Percentiles rank a stretch among this genome's conserved stretches.
These are phyloP conservation scores for Tridacna gigas DNA, from an alignment of 2,888 invertebrate species.

Conservation along the genomic window DNA sequence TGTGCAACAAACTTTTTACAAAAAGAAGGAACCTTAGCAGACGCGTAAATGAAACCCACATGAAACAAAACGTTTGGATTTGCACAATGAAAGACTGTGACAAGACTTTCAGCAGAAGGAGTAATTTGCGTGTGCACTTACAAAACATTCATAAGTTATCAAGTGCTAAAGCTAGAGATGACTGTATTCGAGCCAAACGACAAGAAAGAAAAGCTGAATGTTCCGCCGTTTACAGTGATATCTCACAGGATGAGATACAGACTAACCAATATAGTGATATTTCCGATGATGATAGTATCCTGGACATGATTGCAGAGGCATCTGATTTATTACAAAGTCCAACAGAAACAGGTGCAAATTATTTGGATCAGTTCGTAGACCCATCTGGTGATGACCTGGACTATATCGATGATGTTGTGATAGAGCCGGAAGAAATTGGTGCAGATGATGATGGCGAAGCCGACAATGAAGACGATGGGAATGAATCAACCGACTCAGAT, in stretches of 20 bases:
- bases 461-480: too few relatives aligned
- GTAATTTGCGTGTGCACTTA: constrained; percentile 1
- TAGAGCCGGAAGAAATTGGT: too few relatives aligned
- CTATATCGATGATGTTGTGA: too few relatives aligned
- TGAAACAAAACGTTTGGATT: background rate
- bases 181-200: background rate
- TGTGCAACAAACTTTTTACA: background rate
- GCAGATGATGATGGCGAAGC: too few relatives aligned
- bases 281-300: background rate
- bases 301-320: background rate
- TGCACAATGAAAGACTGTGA: background rate
- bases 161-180: background rate
- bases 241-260: background rate
- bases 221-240: background rate
- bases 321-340: background rate
- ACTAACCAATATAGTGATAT: background rate
- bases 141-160: background rate
- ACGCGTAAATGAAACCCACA: constrained; percentile 4
- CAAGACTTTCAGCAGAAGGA: constrained; percentile 3
- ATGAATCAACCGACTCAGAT: background rate
- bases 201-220: too few relatives aligned
- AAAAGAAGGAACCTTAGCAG: background rate
- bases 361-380: too few relatives aligned
- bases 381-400: too few relatives aligned
- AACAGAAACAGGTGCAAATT: background rate